Percentiles rank a stretch among this genome's conserved stretches.
phyloP scores from a whole-genome alignment of 2,797 vertebrate species.

The Heterohyrax brucei region DNA sequence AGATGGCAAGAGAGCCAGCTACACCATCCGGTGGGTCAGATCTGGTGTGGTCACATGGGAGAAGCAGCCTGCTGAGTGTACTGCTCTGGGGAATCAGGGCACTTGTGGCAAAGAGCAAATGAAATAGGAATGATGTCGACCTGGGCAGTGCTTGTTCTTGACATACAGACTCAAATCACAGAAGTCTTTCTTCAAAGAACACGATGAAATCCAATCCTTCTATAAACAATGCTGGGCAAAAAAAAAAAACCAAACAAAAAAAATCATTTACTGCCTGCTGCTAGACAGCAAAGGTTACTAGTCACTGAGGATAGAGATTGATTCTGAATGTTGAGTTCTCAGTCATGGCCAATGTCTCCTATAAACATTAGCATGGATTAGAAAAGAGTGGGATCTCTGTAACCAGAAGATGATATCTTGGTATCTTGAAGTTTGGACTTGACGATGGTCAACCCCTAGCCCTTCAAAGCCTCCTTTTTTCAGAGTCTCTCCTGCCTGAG shows the following conservation, averaged over 20 bases:
- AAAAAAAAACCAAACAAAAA: not conserved
- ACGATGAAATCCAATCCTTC: not conserved
- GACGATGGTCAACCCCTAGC: not conserved
- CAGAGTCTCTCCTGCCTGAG: not conserved
- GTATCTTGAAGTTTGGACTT: not conserved
- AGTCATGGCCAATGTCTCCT: too few relatives aligned
- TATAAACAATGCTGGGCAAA: accelerated
- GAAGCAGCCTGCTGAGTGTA: not conserved
- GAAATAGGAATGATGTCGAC: not conserved
- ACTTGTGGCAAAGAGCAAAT: not conserved
- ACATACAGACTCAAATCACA: not conserved
- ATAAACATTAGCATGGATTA: not conserved
- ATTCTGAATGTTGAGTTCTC: not conserved
- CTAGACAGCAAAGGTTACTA: not conserved
- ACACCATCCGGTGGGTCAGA: too few relatives aligned
- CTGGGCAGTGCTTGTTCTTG: not conserved
- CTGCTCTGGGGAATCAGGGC: too few relatives aligned
- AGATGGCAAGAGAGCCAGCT: not conserved
- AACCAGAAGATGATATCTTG: not conserved
- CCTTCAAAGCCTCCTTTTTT: not conserved
- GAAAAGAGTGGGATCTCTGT: not conserved
- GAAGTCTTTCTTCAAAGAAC: not conserved
- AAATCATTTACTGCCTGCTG: not conserved
- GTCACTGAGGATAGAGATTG: not conserved
- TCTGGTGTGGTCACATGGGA: too few relatives aligned